Base-by-base conservation (phyloP, 64 coral and sea anemone genomes). In the Stichodactyla helianthus region DNA sequence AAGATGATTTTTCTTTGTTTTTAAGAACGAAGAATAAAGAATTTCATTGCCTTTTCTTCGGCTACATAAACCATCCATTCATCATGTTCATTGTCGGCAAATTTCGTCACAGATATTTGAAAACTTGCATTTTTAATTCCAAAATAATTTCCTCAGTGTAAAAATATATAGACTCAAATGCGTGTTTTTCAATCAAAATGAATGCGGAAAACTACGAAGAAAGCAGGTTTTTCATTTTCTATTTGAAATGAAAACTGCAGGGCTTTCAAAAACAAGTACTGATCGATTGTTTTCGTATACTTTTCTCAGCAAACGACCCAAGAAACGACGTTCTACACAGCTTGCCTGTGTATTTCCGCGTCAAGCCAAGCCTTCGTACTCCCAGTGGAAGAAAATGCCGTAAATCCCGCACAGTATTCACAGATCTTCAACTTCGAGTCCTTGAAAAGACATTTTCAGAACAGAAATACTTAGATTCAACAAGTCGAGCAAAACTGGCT, bases 371-470 rank as follows among this genome's bases (percentile, higher is more conserved):
- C 59, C 57, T 92, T 8, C 84, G 90, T 16, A 87, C 90, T 50
- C 85, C 90, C 44, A 92, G 85, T 53, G 90, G 90, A 27, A 80
- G 86, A 71, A 81, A 86, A 92, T 92, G 90, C 23, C 90, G 90
- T 52, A 92, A 92, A 87, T 92, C 90, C 9, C 71, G 90, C 19
- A 92, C 90, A 6, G 90, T 92, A 25, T 92, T 92, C 65, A 92
- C 90, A 16, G 90, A 92, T 53, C 62, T 92, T 28, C 90, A 92
- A n/a, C 85, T 92, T 51, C 77, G 90, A 54, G 90, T 92, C 10
- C 77, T 92, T 31, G 90, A 92, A 78, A 92, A 92, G 53, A 92
- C 77, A 26, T 92, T 92, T 54, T 92, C 90, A 10, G 90, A 92
- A 55, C 90, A 92, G 65, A 87, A 86, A 19, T 92, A 92, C 57